These are phyloP conservation scores for Drosophila ambigua DNA, from an alignment of 1,140 invertebrate species.

Conservation along the genomic window DNA sequence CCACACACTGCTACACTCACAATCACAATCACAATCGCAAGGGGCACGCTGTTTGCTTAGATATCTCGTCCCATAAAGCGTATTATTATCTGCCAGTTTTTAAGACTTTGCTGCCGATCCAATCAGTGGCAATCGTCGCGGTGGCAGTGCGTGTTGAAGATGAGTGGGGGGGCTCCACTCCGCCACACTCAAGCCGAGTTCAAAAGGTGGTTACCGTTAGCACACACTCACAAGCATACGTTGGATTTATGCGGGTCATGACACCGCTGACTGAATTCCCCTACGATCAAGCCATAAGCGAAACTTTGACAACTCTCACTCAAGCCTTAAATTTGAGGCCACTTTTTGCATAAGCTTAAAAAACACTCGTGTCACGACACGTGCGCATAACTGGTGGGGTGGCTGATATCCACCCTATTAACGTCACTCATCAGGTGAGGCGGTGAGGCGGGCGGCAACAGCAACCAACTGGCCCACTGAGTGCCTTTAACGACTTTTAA, in stretches of 20 bases:
- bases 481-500: conserved; percentile 17
- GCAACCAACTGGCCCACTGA: conserved; percentile 28
- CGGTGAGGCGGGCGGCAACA: background rate
- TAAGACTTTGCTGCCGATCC: conserved; percentile 40
- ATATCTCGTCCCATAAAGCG: conserved; percentile 38
- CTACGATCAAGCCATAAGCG: too few relatives aligned
- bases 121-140: conserved; percentile 9
- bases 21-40: background rate
- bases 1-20: conserved; percentile 1
- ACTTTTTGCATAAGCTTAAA: background rate
- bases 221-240: too few relatives aligned
- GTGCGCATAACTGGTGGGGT: conserved; percentile 7
- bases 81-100: conserved; percentile 40
- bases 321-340: background rate
- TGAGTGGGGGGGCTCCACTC: background rate
- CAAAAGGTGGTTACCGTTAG: too few relatives aligned
- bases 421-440: conserved; percentile 51
- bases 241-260: too few relatives aligned
- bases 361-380: conserved; percentile 35
- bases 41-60: conserved; percentile 30
- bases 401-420: background rate
- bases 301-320: conserved; percentile 8
- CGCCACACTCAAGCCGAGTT: too few relatives aligned
- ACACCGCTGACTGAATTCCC: too few relatives aligned
- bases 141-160: conserved; percentile 44